Percentiles rank a stretch among this genome's conserved stretches.
These are phyloP conservation scores for Mnemiopsis leidyi DNA, from an alignment of 37 sponge, comb jelly and placozoan genomes.

Conservation along the genomic window DNA sequence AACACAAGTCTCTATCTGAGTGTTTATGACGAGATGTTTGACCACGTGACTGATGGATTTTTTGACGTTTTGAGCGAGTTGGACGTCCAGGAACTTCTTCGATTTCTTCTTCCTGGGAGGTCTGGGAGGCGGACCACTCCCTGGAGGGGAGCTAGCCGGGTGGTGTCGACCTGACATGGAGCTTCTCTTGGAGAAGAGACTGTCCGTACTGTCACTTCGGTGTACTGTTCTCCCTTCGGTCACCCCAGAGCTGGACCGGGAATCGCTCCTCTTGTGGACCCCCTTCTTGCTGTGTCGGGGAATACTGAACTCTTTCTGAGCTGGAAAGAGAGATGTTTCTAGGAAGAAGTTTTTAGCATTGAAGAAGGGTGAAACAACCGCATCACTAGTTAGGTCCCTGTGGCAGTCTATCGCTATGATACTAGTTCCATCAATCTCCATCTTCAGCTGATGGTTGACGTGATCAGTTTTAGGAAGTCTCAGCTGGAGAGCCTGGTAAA, in stretches of 20 bases:
- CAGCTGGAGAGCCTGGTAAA: constrained; percentile 28
- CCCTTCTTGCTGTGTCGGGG: background rate
- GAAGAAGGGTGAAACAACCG: background rate
- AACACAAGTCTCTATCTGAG: constrained; percentile 37
- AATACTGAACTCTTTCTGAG: constrained; percentile 40
- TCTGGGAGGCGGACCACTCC: background rate
- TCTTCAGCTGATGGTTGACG: constrained; percentile 2
- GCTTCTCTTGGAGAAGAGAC: background rate
- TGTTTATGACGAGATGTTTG: constrained; percentile 30
- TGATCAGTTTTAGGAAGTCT: constrained; percentile 53
- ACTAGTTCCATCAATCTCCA: background rate
- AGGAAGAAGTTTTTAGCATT: background rate
- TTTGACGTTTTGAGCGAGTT: background rate
- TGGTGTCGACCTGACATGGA: background rate
- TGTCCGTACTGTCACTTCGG: constrained; percentile 4
- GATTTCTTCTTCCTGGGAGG: constrained; percentile 33
- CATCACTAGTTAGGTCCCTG: background rate
- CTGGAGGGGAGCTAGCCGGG: background rate
- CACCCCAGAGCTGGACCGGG: background rate
- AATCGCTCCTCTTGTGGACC: background rate
- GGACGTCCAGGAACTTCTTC: background rate
- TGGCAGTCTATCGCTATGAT: constrained; percentile 1
- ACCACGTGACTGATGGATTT: constrained; percentile 41
- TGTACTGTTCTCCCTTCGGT: background rate
- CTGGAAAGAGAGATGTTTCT: background rate